These are phyloP conservation scores for Drosophila bipectinata DNA, from an alignment of 1,140 invertebrate species.

Conservation along the genomic window DNA sequence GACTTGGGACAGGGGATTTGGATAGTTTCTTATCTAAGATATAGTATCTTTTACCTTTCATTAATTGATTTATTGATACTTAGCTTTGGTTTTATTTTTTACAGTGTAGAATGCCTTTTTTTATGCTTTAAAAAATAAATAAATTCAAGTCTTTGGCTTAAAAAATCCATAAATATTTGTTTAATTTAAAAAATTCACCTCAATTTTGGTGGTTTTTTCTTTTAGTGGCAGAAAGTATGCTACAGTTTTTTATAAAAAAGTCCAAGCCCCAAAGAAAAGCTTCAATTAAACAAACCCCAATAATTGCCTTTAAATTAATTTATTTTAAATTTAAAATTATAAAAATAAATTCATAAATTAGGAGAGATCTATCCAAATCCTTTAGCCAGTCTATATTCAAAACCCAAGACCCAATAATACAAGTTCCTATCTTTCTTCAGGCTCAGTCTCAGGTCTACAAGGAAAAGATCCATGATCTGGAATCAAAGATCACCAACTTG, in stretches of 20 bases:
- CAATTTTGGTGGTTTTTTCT: no score
- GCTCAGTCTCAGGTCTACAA: constrained; percentile 80
- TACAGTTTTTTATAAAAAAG: neutral
- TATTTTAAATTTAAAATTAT: no score
- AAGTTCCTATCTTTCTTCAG: constrained; percentile 30
- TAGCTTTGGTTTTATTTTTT: neutral
- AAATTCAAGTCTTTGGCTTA: no score
- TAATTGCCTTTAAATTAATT: neutral
- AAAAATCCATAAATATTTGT: no score
- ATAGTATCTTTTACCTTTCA: no score
- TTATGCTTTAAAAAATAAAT: no score
- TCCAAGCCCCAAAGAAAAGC: neutral
- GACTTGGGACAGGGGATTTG: constrained; percentile 7
- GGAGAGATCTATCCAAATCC: neutral
- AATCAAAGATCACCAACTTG: constrained; percentile 80
- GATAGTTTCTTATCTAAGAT: neutral
- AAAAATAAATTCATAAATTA: neutral
- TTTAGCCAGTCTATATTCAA: neutral
- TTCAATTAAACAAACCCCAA: no score
- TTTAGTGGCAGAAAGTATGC: constrained; percentile 29
- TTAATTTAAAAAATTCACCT: no score
- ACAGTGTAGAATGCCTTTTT: no score
- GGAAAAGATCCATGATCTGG: constrained; percentile 84
- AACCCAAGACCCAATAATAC: neutral
- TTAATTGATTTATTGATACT: neutral